Evolutionary conservation across 2,888 invertebrate genomes (phyloP), one percentile per base, ranked within the genome.

Genomic region (Morpho helenor): DNA sequence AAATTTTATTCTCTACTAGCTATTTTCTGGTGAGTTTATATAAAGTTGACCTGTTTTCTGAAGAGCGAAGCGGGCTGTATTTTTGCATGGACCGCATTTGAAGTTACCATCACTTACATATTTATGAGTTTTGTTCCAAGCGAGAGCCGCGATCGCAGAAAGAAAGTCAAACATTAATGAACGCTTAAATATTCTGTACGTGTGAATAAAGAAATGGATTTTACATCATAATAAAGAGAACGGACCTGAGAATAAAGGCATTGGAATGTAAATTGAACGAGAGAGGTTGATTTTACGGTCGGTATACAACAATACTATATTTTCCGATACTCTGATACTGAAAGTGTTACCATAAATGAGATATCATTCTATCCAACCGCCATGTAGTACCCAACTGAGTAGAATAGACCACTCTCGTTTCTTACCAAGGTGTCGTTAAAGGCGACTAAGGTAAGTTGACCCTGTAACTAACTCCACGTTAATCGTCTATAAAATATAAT

Each of bases 141-240:
- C 60, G 76, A 69, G 77, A 73, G 66, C 68, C 66, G 69, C 75
- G 77, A 86, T 86, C 82, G 81, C 76, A 71, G 78, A 78, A 83
- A 82, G 83, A 83, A 88, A 87, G 79, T 87, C 82, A 84, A 88
- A 88, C 80, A 88, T 88, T 88, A 88, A 88, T 87, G 86, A 86
- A 83, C 74, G 82, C 72, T 85, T 82, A 79, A 84, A 86, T 86
- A 87, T 89, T 87, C 85, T 75, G 79, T 81, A 81, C 82, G 82
- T 85, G 82, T 84, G 84, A 82, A 86, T 83, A 83, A 79, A 82
- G 79, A 83, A 84, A 83, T 80, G 79, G 79, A 83, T 85, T 86
- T 85, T 81, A 80, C 81, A 81, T 83, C 70, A 81, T 80, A 81
- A 81, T 80, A 74, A 75, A 62, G 61, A 60, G 63, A 59, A 42